Evolutionary conservation across 2,797 vertebrate genomes (phyloP).

Genomic region (Enteromius argenteus): DNA sequence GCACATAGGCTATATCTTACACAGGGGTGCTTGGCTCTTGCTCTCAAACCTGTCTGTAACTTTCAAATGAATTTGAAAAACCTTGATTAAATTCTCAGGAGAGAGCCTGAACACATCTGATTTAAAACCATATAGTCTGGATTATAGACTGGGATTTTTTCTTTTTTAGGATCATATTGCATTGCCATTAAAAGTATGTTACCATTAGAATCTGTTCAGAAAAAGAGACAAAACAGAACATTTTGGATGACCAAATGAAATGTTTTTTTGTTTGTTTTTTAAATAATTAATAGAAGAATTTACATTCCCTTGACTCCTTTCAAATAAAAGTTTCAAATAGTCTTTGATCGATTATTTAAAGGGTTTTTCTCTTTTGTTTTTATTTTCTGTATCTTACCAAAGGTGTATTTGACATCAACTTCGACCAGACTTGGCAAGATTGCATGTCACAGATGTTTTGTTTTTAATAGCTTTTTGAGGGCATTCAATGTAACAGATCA

Average conservation of each 20-base stretch:
- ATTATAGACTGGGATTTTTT: not conserved
- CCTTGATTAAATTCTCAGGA: not conserved
- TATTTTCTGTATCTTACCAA: not conserved
- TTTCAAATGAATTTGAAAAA: slow-evolving; percentile 6
- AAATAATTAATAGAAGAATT: not conserved
- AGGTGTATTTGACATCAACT: not conserved
- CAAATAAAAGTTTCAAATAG: not conserved
- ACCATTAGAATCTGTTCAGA: not conserved
- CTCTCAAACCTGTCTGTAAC: not conserved
- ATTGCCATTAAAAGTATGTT: not conserved
- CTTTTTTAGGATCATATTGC: not conserved
- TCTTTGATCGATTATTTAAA: not conserved
- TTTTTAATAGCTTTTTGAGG: not conserved
- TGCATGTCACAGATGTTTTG: not conserved
- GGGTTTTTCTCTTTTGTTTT: not conserved
- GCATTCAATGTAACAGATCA: not conserved
- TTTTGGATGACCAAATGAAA: not conserved
- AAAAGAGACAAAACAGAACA: not conserved
- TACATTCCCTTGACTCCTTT: not conserved
- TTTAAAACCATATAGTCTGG: not conserved
- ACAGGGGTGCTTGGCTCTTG: not conserved
- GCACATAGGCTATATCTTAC: slow-evolving; percentile 1
- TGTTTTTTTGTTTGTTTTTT: not conserved
- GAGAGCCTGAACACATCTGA: not conserved
- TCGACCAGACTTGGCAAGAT: not conserved